Base-by-base conservation (phyloP, 2,797 vertebrate genomes). In the Intellagama lesueurii region DNA sequence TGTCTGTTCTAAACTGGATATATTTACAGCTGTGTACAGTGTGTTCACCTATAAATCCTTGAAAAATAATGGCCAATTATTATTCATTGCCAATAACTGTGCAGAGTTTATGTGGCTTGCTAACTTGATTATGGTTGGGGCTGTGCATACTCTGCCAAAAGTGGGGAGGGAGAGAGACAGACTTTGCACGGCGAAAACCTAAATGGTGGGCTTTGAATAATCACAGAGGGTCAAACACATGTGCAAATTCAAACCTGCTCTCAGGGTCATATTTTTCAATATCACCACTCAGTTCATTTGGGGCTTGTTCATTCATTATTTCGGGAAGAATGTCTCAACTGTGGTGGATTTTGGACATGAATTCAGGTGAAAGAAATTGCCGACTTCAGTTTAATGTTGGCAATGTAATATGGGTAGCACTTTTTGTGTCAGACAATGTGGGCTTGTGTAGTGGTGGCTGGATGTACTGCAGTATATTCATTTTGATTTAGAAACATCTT, bases 131-230 rank as follows among this genome's bases (percentile, higher is more conserved):
- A 64, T 85, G 69, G 80, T 80, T 73, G 19, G 76, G 68, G 32
- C 35, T 80, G 35, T 66, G 56, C 40, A 81, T 64, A 72, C 47
- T 73, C 52, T 89, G 83, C 88, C 76, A 80, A 47, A 52, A 47
- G 24, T 1, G 26, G 24, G 76, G 40, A 26, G 24, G 22, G 76
- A 60, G 16, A 72, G 47, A 75, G 87, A 73, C 56, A 88, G 66
- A 82, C 32, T 82, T 64, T 68, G 70, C 40, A 52, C 4, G 66
- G 72, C 47, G 68, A 22, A 89, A 40, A 85, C 49, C 52, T 73
- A 44, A 85, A 85, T 72, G 68, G 44, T 69, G 76, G 52, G 22
- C 72, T 85, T 28, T 22, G 68, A 89, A 66, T 89, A 66, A 85
- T 81, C 44, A 66, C 40, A 81, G 56, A 22, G 49, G 73, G 80